A percentile compares a stretch with the other conserved stretches of the same genome.
phyloP scores from a whole-genome alignment of 2,113 vertebrate species.

The Andinoacara biseriatus region DNA sequence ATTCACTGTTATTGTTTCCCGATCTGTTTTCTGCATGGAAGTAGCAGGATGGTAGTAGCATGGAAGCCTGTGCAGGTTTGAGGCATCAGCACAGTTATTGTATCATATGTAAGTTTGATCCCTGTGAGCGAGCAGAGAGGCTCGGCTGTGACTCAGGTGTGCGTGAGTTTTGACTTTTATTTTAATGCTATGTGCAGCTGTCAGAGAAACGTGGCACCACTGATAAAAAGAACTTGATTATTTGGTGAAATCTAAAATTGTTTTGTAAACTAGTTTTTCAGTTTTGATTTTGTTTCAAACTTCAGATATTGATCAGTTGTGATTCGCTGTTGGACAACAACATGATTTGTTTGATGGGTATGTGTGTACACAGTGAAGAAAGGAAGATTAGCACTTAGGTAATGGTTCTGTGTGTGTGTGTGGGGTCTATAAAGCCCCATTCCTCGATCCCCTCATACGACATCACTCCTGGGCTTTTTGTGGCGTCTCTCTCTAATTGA shows the following conservation, averaged over 20 bases:
- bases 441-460: background rate
- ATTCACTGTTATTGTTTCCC: background rate
- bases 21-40: background rate
- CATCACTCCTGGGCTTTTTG: background rate
- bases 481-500: conserved; percentile 22
- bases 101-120: background rate
- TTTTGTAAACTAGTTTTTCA: fast-evolving
- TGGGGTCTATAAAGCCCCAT: background rate
- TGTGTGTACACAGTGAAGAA: background rate
- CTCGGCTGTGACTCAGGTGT: background rate
- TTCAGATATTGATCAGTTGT: background rate
- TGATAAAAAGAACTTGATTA: too few relatives aligned
- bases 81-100: background rate
- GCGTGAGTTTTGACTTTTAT: background rate
- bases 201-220: background rate
- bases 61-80: too few relatives aligned
- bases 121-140: background rate
- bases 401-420: background rate
- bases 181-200: fast-evolving
- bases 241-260: background rate
- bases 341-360: background rate
- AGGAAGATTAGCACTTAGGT: background rate
- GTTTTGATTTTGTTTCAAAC: background rate
- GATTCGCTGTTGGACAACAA: background rate
- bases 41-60: too few relatives aligned